phyloP scores from a whole-genome alignment of 2,888 invertebrate genomes.

The Mimachlamys varia region DNA sequence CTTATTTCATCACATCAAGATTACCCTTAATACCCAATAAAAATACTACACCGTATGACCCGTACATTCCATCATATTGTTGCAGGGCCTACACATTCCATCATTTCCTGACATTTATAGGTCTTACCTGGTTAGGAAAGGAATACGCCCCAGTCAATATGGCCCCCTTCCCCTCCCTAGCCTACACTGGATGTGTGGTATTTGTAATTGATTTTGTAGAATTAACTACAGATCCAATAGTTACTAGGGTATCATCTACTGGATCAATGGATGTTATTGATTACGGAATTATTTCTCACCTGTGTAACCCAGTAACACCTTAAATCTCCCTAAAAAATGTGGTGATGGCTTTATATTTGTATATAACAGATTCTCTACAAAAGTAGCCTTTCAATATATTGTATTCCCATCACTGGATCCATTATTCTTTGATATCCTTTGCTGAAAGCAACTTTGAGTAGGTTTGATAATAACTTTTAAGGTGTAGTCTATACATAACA shows the following conservation, averaged over 20 bases:
- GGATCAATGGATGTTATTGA: neutral
- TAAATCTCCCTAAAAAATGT: neutral
- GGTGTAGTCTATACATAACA: neutral
- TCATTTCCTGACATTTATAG: neutral
- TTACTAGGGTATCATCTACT: neutral
- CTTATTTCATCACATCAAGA: neutral
- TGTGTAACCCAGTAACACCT: neutral
- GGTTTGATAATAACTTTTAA: neutral
- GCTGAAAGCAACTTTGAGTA: too few relatives aligned
- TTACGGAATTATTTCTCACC: neutral
- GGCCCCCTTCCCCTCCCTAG: neutral
- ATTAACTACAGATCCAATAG: neutral
- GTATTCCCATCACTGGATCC: neutral
- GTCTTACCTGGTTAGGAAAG: neutral
- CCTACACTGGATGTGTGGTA: neutral
- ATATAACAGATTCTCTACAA: neutral
- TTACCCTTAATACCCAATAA: slow-evolving; percentile 16
- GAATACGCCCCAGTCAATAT: neutral
- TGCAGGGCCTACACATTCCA: neutral
- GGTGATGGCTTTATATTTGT: neutral
- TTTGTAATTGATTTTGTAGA: slow-evolving; percentile 1
- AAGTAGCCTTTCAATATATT: neutral
- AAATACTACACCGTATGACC: neutral
- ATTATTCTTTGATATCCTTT: neutral
- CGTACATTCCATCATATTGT: neutral